phyloP scores from a whole-genome alignment of 2,888 invertebrate species.

The Orgyia antiqua region DNA sequence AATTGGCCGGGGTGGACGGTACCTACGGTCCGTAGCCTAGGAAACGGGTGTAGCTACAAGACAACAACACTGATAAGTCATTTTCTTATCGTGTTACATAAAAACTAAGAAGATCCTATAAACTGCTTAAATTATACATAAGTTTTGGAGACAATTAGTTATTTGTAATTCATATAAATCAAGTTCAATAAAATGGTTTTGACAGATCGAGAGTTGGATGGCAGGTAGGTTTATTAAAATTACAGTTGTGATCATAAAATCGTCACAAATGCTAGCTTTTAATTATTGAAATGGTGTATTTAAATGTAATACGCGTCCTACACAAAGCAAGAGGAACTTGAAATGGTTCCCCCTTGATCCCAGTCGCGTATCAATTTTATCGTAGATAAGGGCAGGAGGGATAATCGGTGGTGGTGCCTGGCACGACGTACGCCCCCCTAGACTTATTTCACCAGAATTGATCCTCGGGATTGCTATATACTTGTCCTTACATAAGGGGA shows the following conservation, averaged over 20 bases:
- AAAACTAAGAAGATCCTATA: slow-evolving; percentile 34
- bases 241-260: too few species aligned
- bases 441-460: slow-evolving; percentile 32
- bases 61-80: slow-evolving; percentile 69
- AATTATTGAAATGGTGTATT: too few species aligned
- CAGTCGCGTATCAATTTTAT: slow-evolving; percentile 55
- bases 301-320: too few species aligned
- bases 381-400: slow-evolving; percentile 48
- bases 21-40: slow-evolving; percentile 69
- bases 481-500: slow-evolving; percentile 15
- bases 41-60: slow-evolving; percentile 75
- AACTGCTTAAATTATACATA: slow-evolving; percentile 13
- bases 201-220: slow-evolving; percentile 67
- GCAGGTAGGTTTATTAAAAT: slow-evolving; percentile 56
- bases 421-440: slow-evolving; percentile 46
- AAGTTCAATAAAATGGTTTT: slow-evolving; percentile 43
- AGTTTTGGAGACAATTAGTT: slow-evolving; percentile 12
- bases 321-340: slow-evolving; percentile 26
- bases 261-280: too few species aligned
- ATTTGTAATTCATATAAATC: slow-evolving; percentile 16
- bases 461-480: slow-evolving; percentile 20
- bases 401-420: slow-evolving; percentile 47
- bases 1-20: slow-evolving; percentile 38
- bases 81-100: slow-evolving; percentile 58
- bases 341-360: slow-evolving; percentile 45